Evolutionary conservation across 2,888 invertebrate species (phyloP), one percentile per base, ranked within the genome.

Genomic region (Ctena decussata): DNA sequence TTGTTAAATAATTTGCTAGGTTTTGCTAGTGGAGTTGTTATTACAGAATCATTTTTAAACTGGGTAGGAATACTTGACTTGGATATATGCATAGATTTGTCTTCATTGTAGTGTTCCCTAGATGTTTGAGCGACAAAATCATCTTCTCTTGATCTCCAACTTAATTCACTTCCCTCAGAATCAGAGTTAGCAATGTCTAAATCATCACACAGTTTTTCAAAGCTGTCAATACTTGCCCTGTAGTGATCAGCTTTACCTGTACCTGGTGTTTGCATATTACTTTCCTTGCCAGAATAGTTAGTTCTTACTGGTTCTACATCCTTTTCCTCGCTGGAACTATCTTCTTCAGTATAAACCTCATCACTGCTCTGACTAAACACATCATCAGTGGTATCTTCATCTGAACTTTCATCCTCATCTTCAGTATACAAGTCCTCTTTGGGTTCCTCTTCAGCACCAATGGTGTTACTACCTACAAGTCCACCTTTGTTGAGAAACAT

Each of bases 121-220:
- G n/a, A n/a, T n/a, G n/a, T n/a, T n/a, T n/a, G n/a, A n/a, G n/a
- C n/a, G n/a, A n/a, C n/a, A n/a, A n/a, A n/a, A 39, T 65, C 77
- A 32, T 88, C 85, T 8, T 86, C 88, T 30, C 88, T 57, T 12
- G 85, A 74, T 30, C 88, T 72, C 88, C 88, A 88, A 30, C 77
- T 80, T 15, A 88, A 41, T 35, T 84, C 82, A 41, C 53, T 32
- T 32, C 79, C 82, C 18, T 82, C 80, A 49, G 77, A 46, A 65
- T 81, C 69, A 1, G 60, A 69, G 2, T 32, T 73, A 57, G 74
- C 65, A 12, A 75, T 30, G 3, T 78, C 78, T 32, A 77, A 35
- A 57, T 24, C 57, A 5, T 57, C 57, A 57, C n/a, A 57, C 27
- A 57, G n/a, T n/a, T 57, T 12, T 27, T 57, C 57, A 57, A 57